Evolutionary conservation across 2,113 vertebrate genomes (phyloP).

Genomic region (Mungos mungo): DNA sequence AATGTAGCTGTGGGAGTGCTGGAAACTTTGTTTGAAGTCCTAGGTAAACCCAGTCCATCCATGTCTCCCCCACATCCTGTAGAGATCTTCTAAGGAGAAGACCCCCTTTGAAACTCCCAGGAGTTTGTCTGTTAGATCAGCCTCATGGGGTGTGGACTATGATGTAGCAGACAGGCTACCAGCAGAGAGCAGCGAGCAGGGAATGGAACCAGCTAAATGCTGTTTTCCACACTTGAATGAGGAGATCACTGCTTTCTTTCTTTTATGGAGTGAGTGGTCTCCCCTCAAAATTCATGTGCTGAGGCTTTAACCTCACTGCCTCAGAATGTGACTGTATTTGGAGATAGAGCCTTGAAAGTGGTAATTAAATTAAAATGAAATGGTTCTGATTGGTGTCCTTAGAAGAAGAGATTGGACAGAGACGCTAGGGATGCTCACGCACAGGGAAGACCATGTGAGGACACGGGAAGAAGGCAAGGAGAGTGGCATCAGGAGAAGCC

Average conservation of each 20-base stretch:
- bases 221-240: neutral
- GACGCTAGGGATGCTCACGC: rapidly evolving
- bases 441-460: neutral
- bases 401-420: neutral
- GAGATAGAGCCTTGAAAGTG: neutral
- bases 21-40: neutral
- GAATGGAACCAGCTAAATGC: neutral
- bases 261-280: neutral
- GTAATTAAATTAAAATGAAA: neutral
- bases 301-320: neutral
- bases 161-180: neutral
- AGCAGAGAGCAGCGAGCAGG: neutral
- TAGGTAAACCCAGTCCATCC: neutral
- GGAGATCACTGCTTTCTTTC: neutral
- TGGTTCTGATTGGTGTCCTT: neutral
- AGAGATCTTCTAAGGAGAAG: neutral
- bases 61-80: neutral
- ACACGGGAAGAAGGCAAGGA: neutral
- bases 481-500: neutral
- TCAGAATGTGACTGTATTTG: neutral
- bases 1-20: neutral
- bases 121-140: neutral
- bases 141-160: neutral
- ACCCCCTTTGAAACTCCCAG: constrained; percentile 4
- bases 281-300: neutral